Evolutionary conservation across 37 sponge, comb jelly and placozoan genomes (phyloP), one percentile per base, ranked within the genome.

Genomic region (Halisarca cf. caerulea): DNA sequence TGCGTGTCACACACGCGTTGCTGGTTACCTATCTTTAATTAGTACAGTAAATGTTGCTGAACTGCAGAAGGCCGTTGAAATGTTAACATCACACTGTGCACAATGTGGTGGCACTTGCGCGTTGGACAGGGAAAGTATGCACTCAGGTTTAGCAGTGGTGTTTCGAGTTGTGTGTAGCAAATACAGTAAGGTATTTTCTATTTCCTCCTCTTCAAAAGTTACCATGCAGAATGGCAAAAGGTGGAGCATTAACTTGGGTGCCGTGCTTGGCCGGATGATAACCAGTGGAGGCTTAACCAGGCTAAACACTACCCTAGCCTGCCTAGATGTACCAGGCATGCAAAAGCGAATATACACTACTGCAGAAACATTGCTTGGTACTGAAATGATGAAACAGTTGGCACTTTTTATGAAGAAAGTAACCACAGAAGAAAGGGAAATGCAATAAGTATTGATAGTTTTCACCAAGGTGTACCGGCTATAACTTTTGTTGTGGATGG

Each of bases 321-420:
- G 15, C 3, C 58, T 85, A 35, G 88, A 81, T 27, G 75, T 89
- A 0, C 89, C 85, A 59, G 85, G 78, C 42, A 89, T 89, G 85
- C 2, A 75, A 24, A 82, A 79, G 59, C 7, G 80, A 0, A 78
- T 24, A 9, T 89, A 84, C 59, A 70, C 35, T 2, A 18, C 2
- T 35, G n/a, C 81, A n/a, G 89, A 89, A 72, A 18, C 33, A 36
- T 32, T 62, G 4, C 70, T 87, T 28, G 82, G 88, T 37, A 47
- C 42, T 1, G 68, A 53, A 47, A 80, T 81, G 88, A 55, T 34
- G 62, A 27, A 73, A 41, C 40, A 72, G 40, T 59, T 87, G 39
- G 59, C 45, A 69, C 8, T 72, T 11, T 47, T 64, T 3, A 87
- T 87, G 81, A 51, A 8, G 3, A 45, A 85, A 25, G 81, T 57